A percentile compares a stretch with the other conserved stretches of the same genome.
phyloP scores from a whole-genome alignment of 2,888 invertebrate species.

The Tetrapedia diversipes region DNA sequence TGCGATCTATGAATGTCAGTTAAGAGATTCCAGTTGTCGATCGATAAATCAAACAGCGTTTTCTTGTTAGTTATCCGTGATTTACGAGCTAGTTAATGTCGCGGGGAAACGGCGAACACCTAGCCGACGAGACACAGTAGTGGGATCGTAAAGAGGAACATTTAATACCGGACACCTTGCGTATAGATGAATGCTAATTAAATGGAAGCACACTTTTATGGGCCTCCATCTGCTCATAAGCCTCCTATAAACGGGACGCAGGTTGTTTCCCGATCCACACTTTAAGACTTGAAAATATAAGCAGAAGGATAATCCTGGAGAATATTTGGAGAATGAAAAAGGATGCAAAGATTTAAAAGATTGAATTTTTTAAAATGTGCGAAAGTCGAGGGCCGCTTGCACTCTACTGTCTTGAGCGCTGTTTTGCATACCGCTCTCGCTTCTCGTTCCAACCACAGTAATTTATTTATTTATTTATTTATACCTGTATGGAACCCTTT shows the following conservation, averaged over 20 bases:
- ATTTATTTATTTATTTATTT: too few relatives aligned
- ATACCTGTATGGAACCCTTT: too few relatives aligned
- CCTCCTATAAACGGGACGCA: slow-evolving; percentile 51
- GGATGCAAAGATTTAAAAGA: too few relatives aligned
- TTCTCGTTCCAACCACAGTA: too few relatives aligned
- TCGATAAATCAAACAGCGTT: slow-evolving; percentile 61
- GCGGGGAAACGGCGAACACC: slow-evolving; percentile 61
- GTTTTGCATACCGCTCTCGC: too few relatives aligned
- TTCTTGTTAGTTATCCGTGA: slow-evolving; percentile 51
- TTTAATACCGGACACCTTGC: slow-evolving; percentile 56
- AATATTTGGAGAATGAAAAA: too few relatives aligned
- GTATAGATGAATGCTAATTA: slow-evolving; percentile 70
- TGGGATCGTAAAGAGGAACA: slow-evolving; percentile 61
- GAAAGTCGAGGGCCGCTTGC: too few relatives aligned
- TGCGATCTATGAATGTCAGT: slow-evolving; percentile 40
- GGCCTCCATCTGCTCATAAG: slow-evolving; percentile 48
- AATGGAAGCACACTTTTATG: slow-evolving; percentile 63
- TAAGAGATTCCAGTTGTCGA: slow-evolving; percentile 44
- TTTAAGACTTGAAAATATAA: too few relatives aligned
- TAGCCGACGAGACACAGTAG: slow-evolving; percentile 52
- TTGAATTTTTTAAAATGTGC: too few relatives aligned
- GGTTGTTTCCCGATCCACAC: too few relatives aligned
- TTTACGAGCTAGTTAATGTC: slow-evolving; percentile 63
- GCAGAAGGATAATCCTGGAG: too few relatives aligned
- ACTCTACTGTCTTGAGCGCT: too few relatives aligned